These are phyloP conservation scores for Acronicta leporina DNA, from an alignment of 2,888 invertebrate genomes.

Conservation along the genomic window DNA sequence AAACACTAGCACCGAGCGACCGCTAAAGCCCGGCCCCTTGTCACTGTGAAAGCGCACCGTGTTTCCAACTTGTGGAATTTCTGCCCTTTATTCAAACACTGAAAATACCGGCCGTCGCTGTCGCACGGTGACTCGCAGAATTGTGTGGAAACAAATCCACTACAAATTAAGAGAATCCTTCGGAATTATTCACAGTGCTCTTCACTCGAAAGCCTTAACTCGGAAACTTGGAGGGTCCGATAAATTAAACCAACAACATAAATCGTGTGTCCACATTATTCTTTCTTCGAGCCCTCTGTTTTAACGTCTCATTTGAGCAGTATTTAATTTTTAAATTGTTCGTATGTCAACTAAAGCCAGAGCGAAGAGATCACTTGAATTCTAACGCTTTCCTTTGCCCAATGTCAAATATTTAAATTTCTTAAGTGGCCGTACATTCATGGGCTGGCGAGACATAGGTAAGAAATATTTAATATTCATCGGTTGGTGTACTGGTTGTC, in stretches of 20 bases:
- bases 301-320: slow-evolving; percentile 83
- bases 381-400: slow-evolving; percentile 89
- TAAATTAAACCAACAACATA: slow-evolving; percentile 45
- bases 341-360: slow-evolving; percentile 84
- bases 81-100: slow-evolving; percentile 74
- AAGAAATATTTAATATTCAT: slow-evolving; percentile 85
- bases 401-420: slow-evolving; percentile 88
- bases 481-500: slow-evolving; percentile 70
- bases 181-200: slow-evolving; percentile 40
- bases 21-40: slow-evolving; percentile 69
- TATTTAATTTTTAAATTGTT: slow-evolving; percentile 88
- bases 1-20: slow-evolving; percentile 77
- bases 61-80: slow-evolving; percentile 76
- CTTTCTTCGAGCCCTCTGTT: slow-evolving; percentile 72
- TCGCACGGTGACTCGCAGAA: slow-evolving; percentile 39
- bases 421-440: slow-evolving; percentile 88
- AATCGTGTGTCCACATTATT: slow-evolving; percentile 64
- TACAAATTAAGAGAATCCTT: slow-evolving; percentile 54
- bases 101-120: slow-evolving; percentile 57
- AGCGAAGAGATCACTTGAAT: slow-evolving; percentile 87
- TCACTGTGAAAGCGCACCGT: slow-evolving; percentile 73
- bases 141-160: slow-evolving; percentile 54
- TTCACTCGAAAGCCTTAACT: slow-evolving; percentile 42
- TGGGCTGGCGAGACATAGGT: slow-evolving; percentile 81
- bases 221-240: slow-evolving; percentile 30